Evolutionary conservation across 1,140 invertebrate genomes (phyloP).

Genomic region (Matsumurasca onukii): DNA sequence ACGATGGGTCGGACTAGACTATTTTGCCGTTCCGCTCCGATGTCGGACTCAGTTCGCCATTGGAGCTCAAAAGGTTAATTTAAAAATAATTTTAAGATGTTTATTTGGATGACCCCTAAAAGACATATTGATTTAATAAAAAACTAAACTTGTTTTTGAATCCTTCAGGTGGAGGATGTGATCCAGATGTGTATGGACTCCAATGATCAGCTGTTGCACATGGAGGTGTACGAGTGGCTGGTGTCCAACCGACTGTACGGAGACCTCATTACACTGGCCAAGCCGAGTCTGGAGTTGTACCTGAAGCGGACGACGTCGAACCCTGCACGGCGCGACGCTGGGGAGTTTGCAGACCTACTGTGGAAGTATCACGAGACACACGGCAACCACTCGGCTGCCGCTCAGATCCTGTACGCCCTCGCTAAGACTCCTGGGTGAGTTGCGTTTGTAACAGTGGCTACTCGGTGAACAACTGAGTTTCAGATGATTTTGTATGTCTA

Average conservation of each 20-base stretch:
- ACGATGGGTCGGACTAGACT: no score
- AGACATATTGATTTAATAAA: no score
- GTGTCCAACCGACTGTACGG: slow-evolving; percentile 72
- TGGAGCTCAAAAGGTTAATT: no score
- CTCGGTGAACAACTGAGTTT: no score
- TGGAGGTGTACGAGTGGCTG: slow-evolving; percentile 93
- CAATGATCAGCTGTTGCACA: slow-evolving; percentile 84
- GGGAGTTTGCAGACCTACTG: slow-evolving; percentile 72
- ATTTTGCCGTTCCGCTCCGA: no score
- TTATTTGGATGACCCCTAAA: no score
- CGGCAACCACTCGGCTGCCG: slow-evolving; percentile 90
- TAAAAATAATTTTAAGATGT: no score
- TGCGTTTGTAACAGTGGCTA: no score
- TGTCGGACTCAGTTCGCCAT: no score
- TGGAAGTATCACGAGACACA: slow-evolving; percentile 97
- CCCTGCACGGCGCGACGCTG: slow-evolving; percentile 45
- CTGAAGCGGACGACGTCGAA: slow-evolving; percentile 36
- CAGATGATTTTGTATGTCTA: no score
- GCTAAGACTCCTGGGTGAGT: slow-evolving; percentile 76
- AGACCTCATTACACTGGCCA: slow-evolving; percentile 74
- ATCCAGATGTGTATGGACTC: slow-evolving; percentile 26
- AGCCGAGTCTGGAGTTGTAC: slow-evolving; percentile 63
- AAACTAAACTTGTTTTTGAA: no score
- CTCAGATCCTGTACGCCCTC: slow-evolving; percentile 84
- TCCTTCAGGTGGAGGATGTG: slow-evolving; percentile 20